Evolutionary conservation across 2,888 invertebrate species (phyloP).

Genomic region (Limnephilus rhombicus): DNA sequence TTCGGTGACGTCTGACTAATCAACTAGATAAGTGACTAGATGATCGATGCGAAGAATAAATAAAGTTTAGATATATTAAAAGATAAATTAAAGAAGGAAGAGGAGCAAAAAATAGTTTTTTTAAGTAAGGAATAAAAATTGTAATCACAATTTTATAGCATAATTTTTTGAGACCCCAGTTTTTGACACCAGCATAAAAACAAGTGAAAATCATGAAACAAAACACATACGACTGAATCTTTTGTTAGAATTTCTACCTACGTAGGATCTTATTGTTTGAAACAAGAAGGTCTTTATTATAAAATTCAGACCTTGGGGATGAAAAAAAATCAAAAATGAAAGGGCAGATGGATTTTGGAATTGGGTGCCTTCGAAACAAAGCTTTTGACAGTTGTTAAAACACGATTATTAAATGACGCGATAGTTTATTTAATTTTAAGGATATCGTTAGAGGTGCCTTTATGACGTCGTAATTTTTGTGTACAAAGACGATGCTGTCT

Average conservation of each 20-base stretch:
- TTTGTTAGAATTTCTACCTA: constrained; percentile 1
- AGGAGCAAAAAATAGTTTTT: too few relatives aligned
- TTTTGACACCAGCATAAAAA: constrained; percentile 16
- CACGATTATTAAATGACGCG: neutral
- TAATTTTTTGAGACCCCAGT: neutral
- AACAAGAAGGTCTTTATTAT: constrained; percentile 20
- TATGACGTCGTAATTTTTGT: constrained; percentile 44
- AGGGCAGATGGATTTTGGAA: constrained; percentile 2
- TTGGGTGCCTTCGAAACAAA: constrained; percentile 31
- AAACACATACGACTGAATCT: neutral
- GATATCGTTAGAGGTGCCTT: constrained; percentile 51
- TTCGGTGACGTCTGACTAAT: too few relatives aligned
- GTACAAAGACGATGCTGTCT: neutral
- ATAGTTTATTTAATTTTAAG: constrained; percentile 54
- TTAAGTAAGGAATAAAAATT: too few relatives aligned
- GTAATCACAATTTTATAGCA: neutral
- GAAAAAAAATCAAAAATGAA: constrained; percentile 2
- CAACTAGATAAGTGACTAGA: too few relatives aligned
- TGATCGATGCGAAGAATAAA: too few relatives aligned
- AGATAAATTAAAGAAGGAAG: too few relatives aligned
- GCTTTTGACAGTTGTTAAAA: constrained; percentile 24
- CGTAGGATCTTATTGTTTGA: constrained; percentile 19
- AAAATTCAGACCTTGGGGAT: neutral
- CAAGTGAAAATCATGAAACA: constrained; percentile 33
- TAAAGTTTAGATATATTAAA: too few relatives aligned